A percentile compares a stretch with the other conserved stretches of the same genome.
phyloP scores from a whole-genome alignment of 2,113 vertebrate genomes.

The Rhipidura dahli region DNA sequence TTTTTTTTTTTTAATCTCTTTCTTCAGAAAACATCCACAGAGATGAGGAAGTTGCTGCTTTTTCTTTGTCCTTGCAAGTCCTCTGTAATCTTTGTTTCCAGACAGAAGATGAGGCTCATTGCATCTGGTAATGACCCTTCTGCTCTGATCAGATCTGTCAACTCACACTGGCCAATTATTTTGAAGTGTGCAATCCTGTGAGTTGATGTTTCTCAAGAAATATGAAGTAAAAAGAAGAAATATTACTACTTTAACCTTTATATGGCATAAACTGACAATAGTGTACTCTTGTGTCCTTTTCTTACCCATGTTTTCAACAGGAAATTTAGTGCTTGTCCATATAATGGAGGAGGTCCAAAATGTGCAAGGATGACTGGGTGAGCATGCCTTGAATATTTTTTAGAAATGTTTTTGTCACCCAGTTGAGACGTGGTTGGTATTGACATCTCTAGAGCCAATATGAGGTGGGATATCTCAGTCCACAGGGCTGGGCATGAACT shows the following conservation, averaged over 20 bases:
- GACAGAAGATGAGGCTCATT: neutral
- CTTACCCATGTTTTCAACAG: neutral
- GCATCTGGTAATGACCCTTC: neutral
- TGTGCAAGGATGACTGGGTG: neutral
- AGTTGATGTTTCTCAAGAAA: neutral
- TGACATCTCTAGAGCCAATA: accelerated
- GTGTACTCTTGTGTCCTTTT: neutral
- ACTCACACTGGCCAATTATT: neutral
- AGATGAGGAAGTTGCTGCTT: neutral
- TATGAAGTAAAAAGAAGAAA: neutral
- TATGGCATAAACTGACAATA: neutral
- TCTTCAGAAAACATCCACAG: neutral
- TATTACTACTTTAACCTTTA: neutral
- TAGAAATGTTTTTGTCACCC: accelerated
- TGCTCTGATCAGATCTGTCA: neutral
- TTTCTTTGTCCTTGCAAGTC: neutral
- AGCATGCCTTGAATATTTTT: neutral
- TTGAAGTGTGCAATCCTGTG: neutral
- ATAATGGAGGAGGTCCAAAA: neutral
- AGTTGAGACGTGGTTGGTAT: neutral
- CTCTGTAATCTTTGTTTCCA: neutral
- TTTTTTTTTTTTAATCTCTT: neutral
- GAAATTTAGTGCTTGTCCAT: neutral
- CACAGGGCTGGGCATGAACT: too few relatives aligned
- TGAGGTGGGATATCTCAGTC: neutral